These are phyloP conservation scores for Hypsopygia costalis DNA, from an alignment of 2,888 invertebrate genomes.

Conservation along the genomic window DNA sequence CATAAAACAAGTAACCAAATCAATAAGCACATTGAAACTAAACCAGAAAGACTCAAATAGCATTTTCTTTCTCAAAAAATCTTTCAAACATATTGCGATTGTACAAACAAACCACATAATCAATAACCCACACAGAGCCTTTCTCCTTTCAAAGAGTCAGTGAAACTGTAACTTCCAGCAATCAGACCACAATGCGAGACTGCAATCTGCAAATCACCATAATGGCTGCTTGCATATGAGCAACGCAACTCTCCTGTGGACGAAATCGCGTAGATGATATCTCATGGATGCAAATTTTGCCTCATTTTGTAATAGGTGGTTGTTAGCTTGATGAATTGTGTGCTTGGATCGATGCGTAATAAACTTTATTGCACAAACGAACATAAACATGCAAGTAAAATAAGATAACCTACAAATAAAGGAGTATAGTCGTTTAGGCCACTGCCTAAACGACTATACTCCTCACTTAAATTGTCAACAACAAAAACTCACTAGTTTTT, in stretches of 20 bases:
- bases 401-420: too few relatives aligned
- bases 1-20: too few relatives aligned
- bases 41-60: too few relatives aligned
- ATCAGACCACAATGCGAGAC: constrained; percentile 18
- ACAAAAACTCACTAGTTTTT: too few relatives aligned
- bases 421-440: too few relatives aligned
- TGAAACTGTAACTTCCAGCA: constrained; percentile 23
- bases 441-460: too few relatives aligned
- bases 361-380: not conserved
- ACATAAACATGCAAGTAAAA: too few relatives aligned
- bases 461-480: too few relatives aligned
- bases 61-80: too few relatives aligned
- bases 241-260: constrained; percentile 19
- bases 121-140: constrained; percentile 14
- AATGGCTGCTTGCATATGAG: constrained; percentile 18
- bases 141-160: constrained; percentile 15
- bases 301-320: constrained; percentile 9
- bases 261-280: constrained; percentile 14
- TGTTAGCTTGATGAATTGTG: constrained; percentile 6
- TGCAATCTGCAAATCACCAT: constrained; percentile 20
- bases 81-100: not conserved
- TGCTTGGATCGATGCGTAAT: not conserved
- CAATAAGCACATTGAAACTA: too few relatives aligned
- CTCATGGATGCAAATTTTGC: constrained; percentile 18
- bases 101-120: constrained; percentile 2